Base-by-base conservation (phyloP, 2,113 vertebrate species). In the Polypterus senegalus region DNA sequence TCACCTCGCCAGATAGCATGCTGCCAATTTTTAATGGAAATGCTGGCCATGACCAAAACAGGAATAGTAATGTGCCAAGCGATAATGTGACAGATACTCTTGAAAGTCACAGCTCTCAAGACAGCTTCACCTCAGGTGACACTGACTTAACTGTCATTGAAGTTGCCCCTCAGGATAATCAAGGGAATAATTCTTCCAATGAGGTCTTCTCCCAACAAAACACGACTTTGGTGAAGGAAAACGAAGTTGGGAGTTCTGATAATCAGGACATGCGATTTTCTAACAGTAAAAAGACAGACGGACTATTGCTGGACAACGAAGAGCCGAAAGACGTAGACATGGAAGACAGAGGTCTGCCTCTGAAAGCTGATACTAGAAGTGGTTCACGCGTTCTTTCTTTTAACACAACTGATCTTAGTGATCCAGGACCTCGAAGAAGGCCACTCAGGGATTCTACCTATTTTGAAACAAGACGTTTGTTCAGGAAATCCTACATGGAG, bases 401-500 rank as follows among this genome's bases (percentile, higher is more conserved):
- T 54, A 74, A 66, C 9, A 27, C 27, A 27, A 75, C 80, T 1
- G 85, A 89, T 54, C 70, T 77, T 59, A 84, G 77, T 63, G 79
- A 85, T 62, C 81, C 81, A 0, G 63, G 73, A 52, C 76, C 79
- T 59, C 71, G 72, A 48, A 68, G 79, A 2, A 78, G 64, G 43
- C 73, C 74, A 4, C 71, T 78, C 2, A 76, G 84, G 67, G 85
- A 87, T 72, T 82, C 86, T 1, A 63, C 63, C 1, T 53, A 75
- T 4, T 80, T 82, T 55, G 88, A 89, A 71, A 77, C 77, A 47
- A 83, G 78, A 27, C 79, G 86, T 27, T 76, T 90, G 66, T 89
- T 91, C 66, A 76, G 90, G 49, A 89, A 89, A 57, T 91, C 89
- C 3, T 92, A 92, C 70, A 85, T 91, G 81, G 88, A 91, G 70